A percentile compares a stretch with the other conserved stretches of the same genome.
Evolutionary conservation across 2,888 invertebrate genomes (phyloP).

Genomic region (Plagodis pulveraria): DNA sequence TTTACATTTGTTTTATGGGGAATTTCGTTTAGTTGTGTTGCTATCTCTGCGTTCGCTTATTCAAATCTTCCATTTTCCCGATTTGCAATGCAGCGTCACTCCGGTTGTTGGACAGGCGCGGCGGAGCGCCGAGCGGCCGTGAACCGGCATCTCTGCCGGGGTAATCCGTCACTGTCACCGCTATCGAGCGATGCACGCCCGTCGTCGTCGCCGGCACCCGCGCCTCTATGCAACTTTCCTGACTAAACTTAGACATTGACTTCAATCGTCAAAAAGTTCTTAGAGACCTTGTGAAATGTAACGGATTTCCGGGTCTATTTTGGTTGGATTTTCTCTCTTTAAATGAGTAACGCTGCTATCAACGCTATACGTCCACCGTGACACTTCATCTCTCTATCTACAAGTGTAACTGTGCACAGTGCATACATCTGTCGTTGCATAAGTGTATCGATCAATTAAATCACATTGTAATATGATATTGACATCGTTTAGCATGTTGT

Average conservation of each 20-base stretch:
- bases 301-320: slow-evolving; percentile 21
- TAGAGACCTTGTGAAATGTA: slow-evolving; percentile 9
- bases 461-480: no score
- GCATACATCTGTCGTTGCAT: no score
- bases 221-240: slow-evolving; percentile 36
- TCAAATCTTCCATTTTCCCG: slow-evolving; percentile 23
- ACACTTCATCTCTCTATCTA: no score
- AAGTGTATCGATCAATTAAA: no score
- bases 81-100: slow-evolving; percentile 41
- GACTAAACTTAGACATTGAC: slow-evolving; percentile 37
- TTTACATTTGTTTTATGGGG: no score
- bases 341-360: neutral
- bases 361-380: neutral
- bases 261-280: slow-evolving; percentile 19
- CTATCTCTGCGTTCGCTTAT: slow-evolving; percentile 14
- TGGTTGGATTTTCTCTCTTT: slow-evolving; percentile 3
- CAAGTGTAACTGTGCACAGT: no score
- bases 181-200: slow-evolving; percentile 75
- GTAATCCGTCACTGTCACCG: slow-evolving; percentile 78
- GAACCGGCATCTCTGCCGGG: slow-evolving; percentile 76
- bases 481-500: no score
- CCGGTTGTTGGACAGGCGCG: slow-evolving; percentile 34
- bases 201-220: slow-evolving; percentile 32
- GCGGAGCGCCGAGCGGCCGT: slow-evolving; percentile 60
- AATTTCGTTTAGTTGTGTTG: neutral